Evolutionary conservation across 2,113 vertebrate genomes (phyloP).

Genomic region (Dryoscopus gambensis): DNA sequence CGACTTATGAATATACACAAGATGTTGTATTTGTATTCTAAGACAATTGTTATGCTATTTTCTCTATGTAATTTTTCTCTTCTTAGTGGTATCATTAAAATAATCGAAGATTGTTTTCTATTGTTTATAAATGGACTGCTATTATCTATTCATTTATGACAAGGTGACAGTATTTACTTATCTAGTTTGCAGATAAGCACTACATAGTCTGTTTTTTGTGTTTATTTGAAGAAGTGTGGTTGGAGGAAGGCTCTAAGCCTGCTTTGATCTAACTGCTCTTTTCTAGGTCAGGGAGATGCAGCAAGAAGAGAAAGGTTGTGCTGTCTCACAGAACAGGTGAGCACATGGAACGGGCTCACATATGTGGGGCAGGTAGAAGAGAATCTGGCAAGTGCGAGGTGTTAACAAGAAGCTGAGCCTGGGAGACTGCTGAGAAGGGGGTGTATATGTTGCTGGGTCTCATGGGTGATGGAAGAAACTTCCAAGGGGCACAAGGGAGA

Average conservation of each 20-base stretch:
- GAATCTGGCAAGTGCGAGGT: background rate
- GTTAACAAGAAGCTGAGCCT: background rate
- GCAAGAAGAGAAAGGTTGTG: background rate
- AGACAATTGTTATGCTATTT: background rate
- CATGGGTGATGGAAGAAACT: background rate
- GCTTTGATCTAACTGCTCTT: background rate
- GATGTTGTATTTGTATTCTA: background rate
- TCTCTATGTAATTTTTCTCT: background rate
- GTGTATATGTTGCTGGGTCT: background rate
- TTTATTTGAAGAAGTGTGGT: background rate
- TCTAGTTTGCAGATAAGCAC: background rate
- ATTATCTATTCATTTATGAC: constrained; percentile 28
- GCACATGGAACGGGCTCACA: background rate
- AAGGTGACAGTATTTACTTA: constrained; percentile 16
- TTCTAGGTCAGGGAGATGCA: background rate
- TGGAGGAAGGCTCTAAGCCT: background rate
- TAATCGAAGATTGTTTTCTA: background rate
- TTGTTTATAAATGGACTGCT: constrained; percentile 49
- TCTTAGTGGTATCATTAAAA: constrained; percentile 19
- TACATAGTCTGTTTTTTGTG: background rate
- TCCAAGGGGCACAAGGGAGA: background rate
- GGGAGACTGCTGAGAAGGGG: background rate
- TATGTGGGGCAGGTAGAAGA: background rate
- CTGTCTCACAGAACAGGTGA: background rate
- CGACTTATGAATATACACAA: background rate